A percentile compares a stretch with the other conserved stretches of the same genome.
Conservation (phyloP, 2,797 vertebrate species). For the Scyliorhinus canicula region DNA sequence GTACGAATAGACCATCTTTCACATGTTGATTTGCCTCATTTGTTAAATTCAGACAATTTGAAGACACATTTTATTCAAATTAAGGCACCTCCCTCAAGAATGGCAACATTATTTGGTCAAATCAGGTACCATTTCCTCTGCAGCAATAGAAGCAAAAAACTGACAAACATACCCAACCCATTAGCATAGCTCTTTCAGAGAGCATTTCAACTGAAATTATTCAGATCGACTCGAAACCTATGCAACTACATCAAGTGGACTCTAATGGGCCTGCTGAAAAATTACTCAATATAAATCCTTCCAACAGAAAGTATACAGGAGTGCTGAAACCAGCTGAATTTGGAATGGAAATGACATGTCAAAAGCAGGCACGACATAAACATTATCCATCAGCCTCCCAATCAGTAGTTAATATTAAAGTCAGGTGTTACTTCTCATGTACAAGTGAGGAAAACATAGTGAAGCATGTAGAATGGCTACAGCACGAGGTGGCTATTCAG, state of each 20-base stretch:
- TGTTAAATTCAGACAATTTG: background rate
- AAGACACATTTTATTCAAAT: background rate
- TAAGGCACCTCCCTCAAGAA: background rate
- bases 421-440: background rate
- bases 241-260: background rate
- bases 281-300: background rate
- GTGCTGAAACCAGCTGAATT: background rate
- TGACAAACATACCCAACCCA: background rate
- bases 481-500: background rate
- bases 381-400: background rate
- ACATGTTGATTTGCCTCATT: background rate
- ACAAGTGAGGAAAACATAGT: background rate
- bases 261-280: background rate
- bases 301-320: background rate
- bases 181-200: background rate
- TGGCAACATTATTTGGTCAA: background rate
- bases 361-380: background rate
- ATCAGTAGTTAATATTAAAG: background rate
- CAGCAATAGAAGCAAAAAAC: background rate
- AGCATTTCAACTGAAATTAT: background rate
- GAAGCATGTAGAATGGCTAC: background rate
- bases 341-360: background rate
- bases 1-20: background rate
- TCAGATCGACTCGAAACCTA: background rate
- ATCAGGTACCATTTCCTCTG: background rate